Conservation (phyloP, 2,797 vertebrate species). For the Gobionotothen gibberifrons region DNA sequence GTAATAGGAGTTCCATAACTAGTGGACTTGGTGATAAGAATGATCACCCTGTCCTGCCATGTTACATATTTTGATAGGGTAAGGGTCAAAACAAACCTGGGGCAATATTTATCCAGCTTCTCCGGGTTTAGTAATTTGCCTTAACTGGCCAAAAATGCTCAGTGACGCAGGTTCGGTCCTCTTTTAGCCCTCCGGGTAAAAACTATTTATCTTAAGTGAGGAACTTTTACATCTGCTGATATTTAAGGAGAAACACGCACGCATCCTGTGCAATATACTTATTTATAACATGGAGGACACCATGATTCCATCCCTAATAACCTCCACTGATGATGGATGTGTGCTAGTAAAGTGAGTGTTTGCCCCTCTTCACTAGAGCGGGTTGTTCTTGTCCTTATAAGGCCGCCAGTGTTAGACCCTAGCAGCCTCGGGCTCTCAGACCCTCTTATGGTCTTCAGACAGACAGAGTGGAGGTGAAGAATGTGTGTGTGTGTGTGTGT, state of each 20-base stretch:
- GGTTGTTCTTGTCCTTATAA: constrained; percentile 66
- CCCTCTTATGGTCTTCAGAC: constrained; percentile 68
- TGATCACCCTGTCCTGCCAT: too few species aligned
- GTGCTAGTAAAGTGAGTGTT: constrained; percentile 3
- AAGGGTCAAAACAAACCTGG: background rate
- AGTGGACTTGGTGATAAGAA: too few species aligned
- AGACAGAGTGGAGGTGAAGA: background rate
- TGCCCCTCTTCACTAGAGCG: constrained; percentile 24
- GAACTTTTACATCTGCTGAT: background rate
- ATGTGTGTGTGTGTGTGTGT: constrained; percentile 9
- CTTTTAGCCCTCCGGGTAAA: background rate
- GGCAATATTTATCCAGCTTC: background rate
- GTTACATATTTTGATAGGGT: too few species aligned
- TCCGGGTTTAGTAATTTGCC: background rate
- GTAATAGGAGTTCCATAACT: too few species aligned
- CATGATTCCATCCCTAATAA: background rate
- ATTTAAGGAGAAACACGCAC: too few species aligned
- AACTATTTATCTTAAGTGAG: background rate
- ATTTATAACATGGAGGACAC: background rate
- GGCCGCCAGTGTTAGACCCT: constrained; percentile 42
- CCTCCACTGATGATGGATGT: background rate
- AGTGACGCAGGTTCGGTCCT: background rate
- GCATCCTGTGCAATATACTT: background rate
- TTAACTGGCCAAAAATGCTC: background rate
- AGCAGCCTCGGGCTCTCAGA: constrained; percentile 44